phyloP scores from a whole-genome alignment of 2,113 vertebrate genomes.

The Melanerpes formicivorus region DNA sequence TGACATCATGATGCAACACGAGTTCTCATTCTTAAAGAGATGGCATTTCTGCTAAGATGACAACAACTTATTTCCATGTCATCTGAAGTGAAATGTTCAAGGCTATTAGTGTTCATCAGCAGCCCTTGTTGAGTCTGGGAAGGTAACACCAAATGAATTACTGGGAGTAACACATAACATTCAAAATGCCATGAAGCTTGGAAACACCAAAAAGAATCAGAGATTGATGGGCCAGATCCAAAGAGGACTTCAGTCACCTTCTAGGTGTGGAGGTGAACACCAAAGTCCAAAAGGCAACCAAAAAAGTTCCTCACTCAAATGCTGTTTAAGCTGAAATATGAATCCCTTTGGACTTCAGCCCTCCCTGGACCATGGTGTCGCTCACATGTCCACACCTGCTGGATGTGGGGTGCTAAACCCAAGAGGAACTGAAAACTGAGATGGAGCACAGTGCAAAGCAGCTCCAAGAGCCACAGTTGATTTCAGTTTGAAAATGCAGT shows the following conservation, averaged over 20 bases:
- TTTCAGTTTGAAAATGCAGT: not conserved
- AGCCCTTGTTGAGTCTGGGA: constrained; percentile 21
- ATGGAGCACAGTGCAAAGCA: not conserved
- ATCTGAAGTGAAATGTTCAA: constrained; percentile 23
- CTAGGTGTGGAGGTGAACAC: not conserved
- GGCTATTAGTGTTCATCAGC: constrained; percentile 66
- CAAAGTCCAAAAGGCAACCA: not conserved
- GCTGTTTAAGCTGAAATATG: not conserved
- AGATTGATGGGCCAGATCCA: constrained; percentile 64
- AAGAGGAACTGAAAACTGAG: not conserved
- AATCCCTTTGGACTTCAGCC: not conserved
- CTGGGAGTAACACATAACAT: constrained; percentile 54
- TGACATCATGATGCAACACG: not conserved
- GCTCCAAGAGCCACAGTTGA: not conserved
- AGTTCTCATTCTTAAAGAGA: not conserved
- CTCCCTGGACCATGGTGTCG: not conserved
- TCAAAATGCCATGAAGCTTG: constrained; percentile 49
- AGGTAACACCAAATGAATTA: constrained; percentile 42
- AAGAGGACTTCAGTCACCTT: constrained; percentile 8
- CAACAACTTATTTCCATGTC: not conserved
- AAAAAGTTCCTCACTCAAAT: not conserved
- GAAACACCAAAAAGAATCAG: constrained; percentile 35
- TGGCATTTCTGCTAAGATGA: not conserved
- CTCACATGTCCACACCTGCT: not conserved
- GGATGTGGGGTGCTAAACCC: not conserved